Conservation (phyloP, 2,797 vertebrate genomes). For the Pristis pectinata region DNA sequence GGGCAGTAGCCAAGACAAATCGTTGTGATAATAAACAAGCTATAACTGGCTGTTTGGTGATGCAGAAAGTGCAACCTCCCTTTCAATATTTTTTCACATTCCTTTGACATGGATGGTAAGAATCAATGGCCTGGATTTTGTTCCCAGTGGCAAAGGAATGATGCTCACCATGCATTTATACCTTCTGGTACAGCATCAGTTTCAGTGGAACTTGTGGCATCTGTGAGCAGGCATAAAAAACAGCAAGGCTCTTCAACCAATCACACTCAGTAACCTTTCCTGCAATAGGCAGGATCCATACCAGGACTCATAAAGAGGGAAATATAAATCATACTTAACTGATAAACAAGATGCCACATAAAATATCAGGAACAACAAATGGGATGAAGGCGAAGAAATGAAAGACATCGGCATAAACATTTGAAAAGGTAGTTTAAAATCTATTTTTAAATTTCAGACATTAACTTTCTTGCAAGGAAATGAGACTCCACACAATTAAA, state of each 20-base stretch:
- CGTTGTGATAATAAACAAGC: background rate
- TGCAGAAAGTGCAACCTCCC: conserved; percentile 20
- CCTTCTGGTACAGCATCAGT: too few relatives aligned
- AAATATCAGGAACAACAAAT: background rate
- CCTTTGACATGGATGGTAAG: background rate
- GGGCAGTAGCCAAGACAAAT: background rate
- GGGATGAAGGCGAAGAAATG: background rate
- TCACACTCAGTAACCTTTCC: background rate
- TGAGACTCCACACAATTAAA: background rate
- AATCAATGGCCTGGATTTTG: background rate
- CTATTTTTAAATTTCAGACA: background rate
- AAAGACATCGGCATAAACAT: background rate
- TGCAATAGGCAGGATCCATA: background rate
- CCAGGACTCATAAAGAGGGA: background rate
- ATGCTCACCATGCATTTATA: background rate
- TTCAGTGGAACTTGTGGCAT: background rate
- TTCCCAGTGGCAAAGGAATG: background rate
- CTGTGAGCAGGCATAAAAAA: background rate
- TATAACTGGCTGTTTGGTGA: background rate
- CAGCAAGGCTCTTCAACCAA: background rate
- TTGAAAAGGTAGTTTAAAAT: too few relatives aligned
- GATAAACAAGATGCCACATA: background rate
- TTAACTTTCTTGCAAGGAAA: background rate
- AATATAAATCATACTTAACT: background rate
- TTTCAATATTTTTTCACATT: background rate